Evolutionary conservation across 2,797 vertebrate species (phyloP), one percentile per base, ranked within the genome.

Genomic region (Catamblyrhynchus diadema): DNA sequence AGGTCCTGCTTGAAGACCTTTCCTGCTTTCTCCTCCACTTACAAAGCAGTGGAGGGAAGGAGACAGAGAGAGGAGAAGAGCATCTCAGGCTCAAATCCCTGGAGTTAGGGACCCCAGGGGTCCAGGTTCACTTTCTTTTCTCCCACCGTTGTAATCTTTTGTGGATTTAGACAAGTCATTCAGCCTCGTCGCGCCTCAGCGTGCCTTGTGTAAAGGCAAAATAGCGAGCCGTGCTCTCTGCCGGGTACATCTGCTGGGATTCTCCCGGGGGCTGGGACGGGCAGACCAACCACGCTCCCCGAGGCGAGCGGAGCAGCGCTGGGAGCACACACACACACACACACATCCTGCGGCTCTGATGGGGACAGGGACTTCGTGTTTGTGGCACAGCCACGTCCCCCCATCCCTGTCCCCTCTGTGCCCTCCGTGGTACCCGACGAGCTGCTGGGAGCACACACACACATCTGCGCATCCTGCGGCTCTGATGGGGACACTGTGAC

Each of bases 231-330:
- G 23, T 9, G 45, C 53, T 59, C 48, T n/a, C 59, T 30, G 32
- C 60, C 17, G 28, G 19, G 35, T 8, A 18, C 20, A 30, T 50
- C 72, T 41, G 35, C 41, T 3, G 25, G 28, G 32, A 2, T 90
- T 81, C 80, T 71, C 39, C 56, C 7, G 10, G 3, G 60, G 3
- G 24, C 0, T 0, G 3, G 81, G 54, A 39, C 2, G 83, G 50
- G 30, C 65, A 44, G 54, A 64, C 22, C 39, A 48, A 33, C 54
- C 12, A 0, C 12, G 28, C 25, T 59, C n/a, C 0, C 33, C 3
- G 12, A 8, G 47, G 42, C 3, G 12, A 9, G 47, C 33, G 4
- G 51, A 22, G 2, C 47, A 1, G 50, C 5, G 70, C 21, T 0
- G 5, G 2, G 79, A 3, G 50, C 10, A 5, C 41, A 41, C 41